A percentile compares a stretch with the other conserved stretches of the same genome.
Conservation (phyloP, 2,113 vertebrate genomes). For the Corythoichthys intestinalis region DNA sequence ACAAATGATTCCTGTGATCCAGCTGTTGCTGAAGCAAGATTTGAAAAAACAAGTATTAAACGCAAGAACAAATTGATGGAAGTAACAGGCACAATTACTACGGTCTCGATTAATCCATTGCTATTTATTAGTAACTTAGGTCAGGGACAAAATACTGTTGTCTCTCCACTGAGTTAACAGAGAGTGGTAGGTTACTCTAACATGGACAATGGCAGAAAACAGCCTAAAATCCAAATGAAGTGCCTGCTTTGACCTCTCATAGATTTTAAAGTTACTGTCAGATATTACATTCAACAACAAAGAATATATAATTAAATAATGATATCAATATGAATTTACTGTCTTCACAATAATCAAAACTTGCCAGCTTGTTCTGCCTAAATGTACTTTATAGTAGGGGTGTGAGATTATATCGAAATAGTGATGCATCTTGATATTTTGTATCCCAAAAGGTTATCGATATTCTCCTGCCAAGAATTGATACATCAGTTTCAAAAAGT, state of each 20-base stretch:
- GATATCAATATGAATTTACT: neutral
- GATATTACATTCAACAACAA: neutral
- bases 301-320: neutral
- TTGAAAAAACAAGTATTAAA: neutral
- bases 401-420: too few relatives aligned
- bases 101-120: neutral
- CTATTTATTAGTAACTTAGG: neutral
- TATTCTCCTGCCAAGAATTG: too few relatives aligned
- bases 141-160: too few relatives aligned
- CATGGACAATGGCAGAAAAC: neutral
- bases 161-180: neutral
- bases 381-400: too few relatives aligned
- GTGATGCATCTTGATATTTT: too few relatives aligned
- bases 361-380: too few relatives aligned
- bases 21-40: neutral
- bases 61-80: neutral
- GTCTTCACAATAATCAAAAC: neutral
- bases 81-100: neutral
- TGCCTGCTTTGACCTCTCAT: neutral
- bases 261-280: neutral
- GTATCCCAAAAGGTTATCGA: too few relatives aligned
- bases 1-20: neutral
- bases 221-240: neutral
- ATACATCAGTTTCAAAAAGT: too few relatives aligned
- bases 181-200: neutral